phyloP scores from a whole-genome alignment of 2,888 invertebrate genomes.

The Pheosia tremula region DNA sequence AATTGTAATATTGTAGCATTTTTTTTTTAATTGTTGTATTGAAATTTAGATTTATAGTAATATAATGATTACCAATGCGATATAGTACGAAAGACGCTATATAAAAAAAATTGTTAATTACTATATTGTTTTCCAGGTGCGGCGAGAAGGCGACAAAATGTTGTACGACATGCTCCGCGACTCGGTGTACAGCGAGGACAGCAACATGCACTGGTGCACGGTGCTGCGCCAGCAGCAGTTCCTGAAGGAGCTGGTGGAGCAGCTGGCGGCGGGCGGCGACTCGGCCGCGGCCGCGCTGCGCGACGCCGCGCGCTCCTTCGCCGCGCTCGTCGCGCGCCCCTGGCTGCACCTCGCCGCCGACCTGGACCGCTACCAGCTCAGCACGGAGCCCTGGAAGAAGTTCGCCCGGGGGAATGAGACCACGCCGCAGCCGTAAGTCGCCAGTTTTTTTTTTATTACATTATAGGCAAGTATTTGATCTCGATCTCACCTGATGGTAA shows the following conservation, averaged over 20 bases:
- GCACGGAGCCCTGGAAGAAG: constrained; percentile 82
- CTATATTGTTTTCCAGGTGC: constrained; percentile 50
- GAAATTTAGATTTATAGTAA: no score
- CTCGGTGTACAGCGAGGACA: constrained; percentile 81
- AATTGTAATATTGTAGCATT: no score
- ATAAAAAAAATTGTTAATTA: neutral
- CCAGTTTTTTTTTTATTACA: no score
- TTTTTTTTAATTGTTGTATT: no score
- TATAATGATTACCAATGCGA: no score
- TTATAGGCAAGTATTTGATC: no score
- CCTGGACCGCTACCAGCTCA: constrained; percentile 85
- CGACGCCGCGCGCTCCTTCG: constrained; percentile 85
- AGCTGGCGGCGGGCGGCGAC: constrained; percentile 79
- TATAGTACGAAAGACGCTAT: no score
- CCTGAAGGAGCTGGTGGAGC: constrained; percentile 87
- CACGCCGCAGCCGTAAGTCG: constrained; percentile 56
- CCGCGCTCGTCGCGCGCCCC: constrained; percentile 83
- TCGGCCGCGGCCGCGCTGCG: constrained; percentile 71
- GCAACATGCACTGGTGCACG: constrained; percentile 88
- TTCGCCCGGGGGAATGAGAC: constrained; percentile 60
- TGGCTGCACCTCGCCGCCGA: constrained; percentile 90
- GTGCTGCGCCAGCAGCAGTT: constrained; percentile 91
- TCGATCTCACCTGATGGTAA: no score
- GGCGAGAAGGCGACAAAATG: constrained; percentile 87
- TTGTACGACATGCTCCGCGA: constrained; percentile 75